Base-by-base conservation (phyloP, 2,797 vertebrate species). In the Sebastiscus albofasciatus region DNA sequence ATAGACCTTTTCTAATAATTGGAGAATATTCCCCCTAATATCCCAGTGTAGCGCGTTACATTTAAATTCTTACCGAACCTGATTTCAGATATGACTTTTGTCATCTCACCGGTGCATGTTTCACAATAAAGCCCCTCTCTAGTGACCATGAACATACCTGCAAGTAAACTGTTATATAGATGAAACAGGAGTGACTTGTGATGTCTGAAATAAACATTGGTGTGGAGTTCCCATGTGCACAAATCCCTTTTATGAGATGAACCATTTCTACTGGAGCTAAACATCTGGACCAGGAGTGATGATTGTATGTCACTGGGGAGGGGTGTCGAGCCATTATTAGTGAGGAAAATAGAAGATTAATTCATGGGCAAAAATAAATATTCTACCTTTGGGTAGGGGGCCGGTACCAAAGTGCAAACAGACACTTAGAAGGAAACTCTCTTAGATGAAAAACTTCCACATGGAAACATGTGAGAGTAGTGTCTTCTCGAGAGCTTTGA, bases 341-440 rank as follows among this genome's bases (percentile, higher is more conserved):
- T 77, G 36, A 70, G 58, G 34, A 67, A 80, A 86, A 84, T 34
- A 82, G 55, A 86, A 87, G 31, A 87, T 86, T 61, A 65, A 86
- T 76, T 80, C 18, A 73, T 59, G 69, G 69, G 79, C 39, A 75
- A 80, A 85, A 84, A 91, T 82, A 87, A 88, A 88, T 90, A 85
- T 72, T 87, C 75, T 84, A 75, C 72, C 82, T 85, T 54, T 66
- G 12, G 33, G 71, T 69, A 39, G 54, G 74, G 72, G 73, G 72
- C 39, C 24, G 55, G 85, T 86, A 81, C 77, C 84, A 87, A 90
- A 89, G 90, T 93, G 86, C 85, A 87, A 91, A 87, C 74, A 89
- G 67, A 89, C 83, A 84, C 67, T 81, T 74, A 55, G 65, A 76
- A 79, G 70, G 58, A 82, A 87, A 83, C 67, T 73, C n/a, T 81